A percentile compares a stretch with the other conserved stretches of the same genome.
phyloP scores from a whole-genome alignment of 2,113 vertebrate species.

The Heteronetta atricapilla region DNA sequence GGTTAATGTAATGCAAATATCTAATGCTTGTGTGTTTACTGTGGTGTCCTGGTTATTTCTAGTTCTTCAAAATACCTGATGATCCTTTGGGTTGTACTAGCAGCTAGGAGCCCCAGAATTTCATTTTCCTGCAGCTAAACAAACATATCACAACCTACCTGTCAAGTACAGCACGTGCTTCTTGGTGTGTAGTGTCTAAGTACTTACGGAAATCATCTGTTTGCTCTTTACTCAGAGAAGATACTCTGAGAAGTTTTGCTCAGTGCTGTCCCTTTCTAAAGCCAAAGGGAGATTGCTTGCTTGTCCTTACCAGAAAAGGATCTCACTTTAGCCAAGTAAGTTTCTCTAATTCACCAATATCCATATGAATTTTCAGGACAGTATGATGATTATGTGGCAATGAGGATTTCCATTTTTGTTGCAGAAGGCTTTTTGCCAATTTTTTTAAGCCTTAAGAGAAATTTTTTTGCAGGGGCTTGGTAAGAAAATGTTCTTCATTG shows the following conservation, averaged over 20 bases:
- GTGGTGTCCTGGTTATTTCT: neutral
- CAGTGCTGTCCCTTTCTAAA: neutral
- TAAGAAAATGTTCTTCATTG: slow-evolving; percentile 67
- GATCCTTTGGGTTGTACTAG: neutral
- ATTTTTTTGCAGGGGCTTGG: slow-evolving; percentile 56
- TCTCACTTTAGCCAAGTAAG: neutral
- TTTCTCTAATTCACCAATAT: neutral
- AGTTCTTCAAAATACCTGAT: neutral
- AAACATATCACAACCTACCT: neutral
- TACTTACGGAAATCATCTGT: neutral
- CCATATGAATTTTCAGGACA: neutral
- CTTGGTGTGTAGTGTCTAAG: neutral
- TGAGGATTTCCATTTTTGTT: slow-evolving; percentile 36
- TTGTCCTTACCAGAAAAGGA: neutral
- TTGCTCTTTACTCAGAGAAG: neutral
- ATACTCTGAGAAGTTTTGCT: neutral
- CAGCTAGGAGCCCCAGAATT: neutral
- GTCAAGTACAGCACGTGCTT: neutral
- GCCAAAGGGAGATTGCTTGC: neutral
- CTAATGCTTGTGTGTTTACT: neutral
- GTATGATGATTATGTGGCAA: slow-evolving; percentile 4
- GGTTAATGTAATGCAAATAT: neutral
- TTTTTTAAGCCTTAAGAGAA: slow-evolving; percentile 56
- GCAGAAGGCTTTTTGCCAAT: slow-evolving; percentile 66
- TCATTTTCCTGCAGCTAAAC: neutral